phyloP scores from a whole-genome alignment of 53 echinoderm and acorn worm species.

The Temnopleurus reevesii region DNA sequence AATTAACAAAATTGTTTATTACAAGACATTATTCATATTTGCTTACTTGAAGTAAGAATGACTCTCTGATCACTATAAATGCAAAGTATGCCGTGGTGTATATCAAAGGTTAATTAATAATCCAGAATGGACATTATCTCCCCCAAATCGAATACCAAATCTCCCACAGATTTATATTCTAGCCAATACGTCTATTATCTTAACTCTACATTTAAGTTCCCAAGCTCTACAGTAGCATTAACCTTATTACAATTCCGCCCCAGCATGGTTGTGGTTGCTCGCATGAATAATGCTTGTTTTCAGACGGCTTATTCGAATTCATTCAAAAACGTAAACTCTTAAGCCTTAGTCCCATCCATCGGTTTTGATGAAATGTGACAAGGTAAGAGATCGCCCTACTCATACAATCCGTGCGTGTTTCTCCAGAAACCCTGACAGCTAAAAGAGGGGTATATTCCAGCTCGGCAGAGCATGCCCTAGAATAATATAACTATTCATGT shows the following conservation, averaged over 20 bases:
- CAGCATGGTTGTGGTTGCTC: background rate
- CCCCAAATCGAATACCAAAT: no score
- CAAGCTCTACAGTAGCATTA: no score
- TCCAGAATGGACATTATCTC: no score
- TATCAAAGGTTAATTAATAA: no score
- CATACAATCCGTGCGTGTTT: conserved; percentile 38
- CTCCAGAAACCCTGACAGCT: background rate
- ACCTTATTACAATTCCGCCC: conserved; percentile 27
- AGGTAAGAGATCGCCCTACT: conserved; percentile 47
- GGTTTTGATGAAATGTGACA: conserved; percentile 22
- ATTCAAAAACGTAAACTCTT: conserved; percentile 48
- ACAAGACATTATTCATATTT: no score
- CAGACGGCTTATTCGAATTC: conserved; percentile 27
- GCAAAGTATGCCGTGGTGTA: no score
- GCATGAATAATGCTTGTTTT: conserved; percentile 52
- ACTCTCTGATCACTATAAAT: no score
- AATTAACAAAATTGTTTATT: no score
- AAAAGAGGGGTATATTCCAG: background rate
- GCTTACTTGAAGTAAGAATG: no score
- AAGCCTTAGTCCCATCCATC: conserved; percentile 28
- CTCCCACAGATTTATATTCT: no score
- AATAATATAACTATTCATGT: conserved; percentile 31
- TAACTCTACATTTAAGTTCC: no score
- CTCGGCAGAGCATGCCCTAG: conserved; percentile 13
- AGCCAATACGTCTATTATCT: no score